A percentile compares a stretch with the other conserved stretches of the same genome.
Evolutionary conservation across 2,797 vertebrate species (phyloP).

Genomic region (Triplophysa yarkandensis): DNA sequence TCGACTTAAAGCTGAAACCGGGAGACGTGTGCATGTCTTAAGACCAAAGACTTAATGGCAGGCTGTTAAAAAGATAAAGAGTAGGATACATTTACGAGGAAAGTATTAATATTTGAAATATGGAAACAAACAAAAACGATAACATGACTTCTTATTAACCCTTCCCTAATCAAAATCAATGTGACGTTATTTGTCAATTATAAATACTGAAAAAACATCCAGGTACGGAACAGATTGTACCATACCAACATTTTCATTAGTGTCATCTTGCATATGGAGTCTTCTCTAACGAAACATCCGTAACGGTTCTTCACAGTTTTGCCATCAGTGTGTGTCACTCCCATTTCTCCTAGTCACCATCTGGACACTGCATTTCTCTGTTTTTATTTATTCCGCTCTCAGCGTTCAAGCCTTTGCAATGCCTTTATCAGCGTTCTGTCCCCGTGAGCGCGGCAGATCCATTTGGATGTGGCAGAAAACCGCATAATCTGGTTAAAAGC

Average conservation of each 20-base stretch:
- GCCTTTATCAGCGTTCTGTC: conserved; percentile 10
- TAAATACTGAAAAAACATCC: background rate
- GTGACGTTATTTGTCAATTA: background rate
- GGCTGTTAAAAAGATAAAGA: background rate
- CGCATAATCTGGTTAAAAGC: conserved; percentile 42
- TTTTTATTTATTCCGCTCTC: conserved; percentile 27
- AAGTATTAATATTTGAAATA: too few species aligned
- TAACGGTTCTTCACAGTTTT: background rate
- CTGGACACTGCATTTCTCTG: background rate
- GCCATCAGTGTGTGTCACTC: background rate
- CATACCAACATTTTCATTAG: background rate
- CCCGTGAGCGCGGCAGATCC: conserved; percentile 12
- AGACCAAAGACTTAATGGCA: conserved; percentile 22
- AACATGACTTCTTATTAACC: background rate
- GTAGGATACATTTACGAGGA: too few species aligned
- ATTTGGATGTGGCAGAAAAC: conserved; percentile 34
- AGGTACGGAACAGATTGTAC: background rate
- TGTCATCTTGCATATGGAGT: background rate
- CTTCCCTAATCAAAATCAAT: background rate
- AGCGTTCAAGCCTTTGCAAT: background rate
- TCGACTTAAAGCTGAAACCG: background rate
- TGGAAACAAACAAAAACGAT: background rate
- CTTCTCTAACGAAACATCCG: background rate
- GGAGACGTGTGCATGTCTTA: conserved; percentile 13
- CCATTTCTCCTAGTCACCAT: background rate